A percentile compares a stretch with the other conserved stretches of the same genome.
Conservation (phyloP, 2,888 invertebrate genomes). For the Mesorhabditis sp. region DNA sequence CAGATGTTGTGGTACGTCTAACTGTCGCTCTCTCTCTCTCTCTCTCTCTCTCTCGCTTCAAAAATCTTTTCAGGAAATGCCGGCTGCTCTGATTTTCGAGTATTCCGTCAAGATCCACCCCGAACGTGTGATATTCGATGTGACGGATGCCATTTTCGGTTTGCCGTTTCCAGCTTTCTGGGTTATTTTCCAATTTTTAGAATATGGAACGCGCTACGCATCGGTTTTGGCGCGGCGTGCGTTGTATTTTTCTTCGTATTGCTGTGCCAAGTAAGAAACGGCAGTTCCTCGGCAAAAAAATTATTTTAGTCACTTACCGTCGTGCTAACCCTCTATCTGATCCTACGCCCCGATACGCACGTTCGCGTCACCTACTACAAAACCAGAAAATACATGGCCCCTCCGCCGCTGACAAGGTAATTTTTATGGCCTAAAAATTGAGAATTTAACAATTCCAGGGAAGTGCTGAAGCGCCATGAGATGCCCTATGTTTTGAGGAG, state of each 20-base stretch:
- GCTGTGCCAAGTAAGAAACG: constrained; percentile 26
- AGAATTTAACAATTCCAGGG: no score
- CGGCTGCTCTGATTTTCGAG: constrained; percentile 54
- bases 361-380: constrained; percentile 1
- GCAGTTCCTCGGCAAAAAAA: neutral
- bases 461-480: no score
- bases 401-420: constrained; percentile 1
- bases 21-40: no score
- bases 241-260: constrained; percentile 52
- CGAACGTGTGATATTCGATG: constrained; percentile 56
- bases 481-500: no score
- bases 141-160: constrained; percentile 56
- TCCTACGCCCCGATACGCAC: neutral
- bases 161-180: neutral
- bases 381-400: neutral
- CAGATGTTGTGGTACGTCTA: constrained; percentile 48
- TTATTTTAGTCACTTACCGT: neutral
- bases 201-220: constrained; percentile 49
- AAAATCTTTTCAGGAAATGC: constrained; percentile 45
- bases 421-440: no score
- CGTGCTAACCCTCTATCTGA: neutral
- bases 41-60: no score
- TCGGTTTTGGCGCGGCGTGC: constrained; percentile 51
- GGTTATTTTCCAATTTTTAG: constrained; percentile 17
- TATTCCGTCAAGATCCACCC: constrained; percentile 53